Evolutionary conservation across 2,888 invertebrate species (phyloP).

Genomic region (Abrostola triplasia): DNA sequence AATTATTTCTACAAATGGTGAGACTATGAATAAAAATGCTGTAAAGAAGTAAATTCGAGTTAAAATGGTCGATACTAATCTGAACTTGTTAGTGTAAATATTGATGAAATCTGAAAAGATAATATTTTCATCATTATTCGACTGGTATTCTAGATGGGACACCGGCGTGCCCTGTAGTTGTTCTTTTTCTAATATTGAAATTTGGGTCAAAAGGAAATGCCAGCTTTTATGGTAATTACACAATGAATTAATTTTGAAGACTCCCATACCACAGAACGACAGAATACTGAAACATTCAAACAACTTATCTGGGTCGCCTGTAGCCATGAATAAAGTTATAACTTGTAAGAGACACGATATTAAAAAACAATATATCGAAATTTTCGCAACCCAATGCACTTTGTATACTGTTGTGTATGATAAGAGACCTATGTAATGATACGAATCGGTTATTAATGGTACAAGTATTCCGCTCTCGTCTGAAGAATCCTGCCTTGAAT

Average conservation of each 20-base stretch:
- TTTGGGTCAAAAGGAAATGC: slow-evolving; percentile 63
- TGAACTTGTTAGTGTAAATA: slow-evolving; percentile 66
- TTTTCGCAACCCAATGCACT: slow-evolving; percentile 57
- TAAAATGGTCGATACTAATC: slow-evolving; percentile 59
- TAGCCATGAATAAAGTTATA: slow-evolving; percentile 61
- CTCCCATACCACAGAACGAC: slow-evolving; percentile 74
- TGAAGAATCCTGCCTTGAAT: not conserved
- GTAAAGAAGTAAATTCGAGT: slow-evolving; percentile 69
- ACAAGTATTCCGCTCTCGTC: slow-evolving; percentile 19
- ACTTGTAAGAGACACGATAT: slow-evolving; percentile 63
- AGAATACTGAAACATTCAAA: slow-evolving; percentile 76
- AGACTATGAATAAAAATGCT: slow-evolving; percentile 63
- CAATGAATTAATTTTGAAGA: slow-evolving; percentile 71
- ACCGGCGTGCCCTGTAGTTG: slow-evolving; percentile 46
- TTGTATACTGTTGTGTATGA: slow-evolving; percentile 35
- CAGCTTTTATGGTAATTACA: slow-evolving; percentile 58
- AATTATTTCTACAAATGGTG: slow-evolving; percentile 73
- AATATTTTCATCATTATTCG: slow-evolving; percentile 48
- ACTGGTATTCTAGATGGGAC: slow-evolving; percentile 59
- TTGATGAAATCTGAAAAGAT: slow-evolving; percentile 50
- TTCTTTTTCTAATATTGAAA: slow-evolving; percentile 62
- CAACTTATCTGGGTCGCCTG: slow-evolving; percentile 63
- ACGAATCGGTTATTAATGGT: slow-evolving; percentile 34
- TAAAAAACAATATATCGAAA: slow-evolving; percentile 63
- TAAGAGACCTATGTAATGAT: slow-evolving; percentile 62